A percentile compares a stretch with the other conserved stretches of the same genome.
These are phyloP conservation scores for Tachystola acroxantha DNA, from an alignment of 2,888 invertebrate genomes.

Conservation along the genomic window DNA sequence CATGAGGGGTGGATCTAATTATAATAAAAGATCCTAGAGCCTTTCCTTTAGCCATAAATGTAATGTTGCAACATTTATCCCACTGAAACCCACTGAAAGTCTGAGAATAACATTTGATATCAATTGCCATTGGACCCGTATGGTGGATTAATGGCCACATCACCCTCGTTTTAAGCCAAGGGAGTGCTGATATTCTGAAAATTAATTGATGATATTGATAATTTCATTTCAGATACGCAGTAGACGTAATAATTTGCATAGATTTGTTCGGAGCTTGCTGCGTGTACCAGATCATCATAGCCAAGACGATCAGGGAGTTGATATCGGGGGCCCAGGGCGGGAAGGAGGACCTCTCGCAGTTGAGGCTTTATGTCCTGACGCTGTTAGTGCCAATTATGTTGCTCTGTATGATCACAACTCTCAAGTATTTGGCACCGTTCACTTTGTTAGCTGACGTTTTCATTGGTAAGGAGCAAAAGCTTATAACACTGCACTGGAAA, in stretches of 20 bases:
- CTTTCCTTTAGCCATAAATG: too few relatives aligned
- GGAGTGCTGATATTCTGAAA: too few relatives aligned
- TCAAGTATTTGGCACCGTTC: conserved; percentile 66
- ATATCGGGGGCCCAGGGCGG: conserved; percentile 26
- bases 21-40: too few relatives aligned
- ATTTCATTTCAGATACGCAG: conserved; percentile 43
- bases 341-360: conserved; percentile 26
- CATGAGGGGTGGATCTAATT: too few relatives aligned
- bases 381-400: conserved; percentile 52
- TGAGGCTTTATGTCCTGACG: conserved; percentile 51
- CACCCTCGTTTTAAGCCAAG: too few relatives aligned
- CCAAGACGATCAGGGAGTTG: conserved; percentile 57
- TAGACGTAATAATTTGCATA: conserved; percentile 56
- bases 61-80: too few relatives aligned
- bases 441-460: conserved; percentile 58
- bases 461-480: conserved; percentile 61
- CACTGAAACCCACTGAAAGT: too few relatives aligned
- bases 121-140: too few relatives aligned
- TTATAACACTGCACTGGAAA: too few relatives aligned
- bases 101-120: too few relatives aligned
- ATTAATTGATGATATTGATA: too few relatives aligned
- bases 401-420: conserved; percentile 64
- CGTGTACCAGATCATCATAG: conserved; percentile 67
- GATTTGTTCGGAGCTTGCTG: conserved; percentile 67
- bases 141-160: too few relatives aligned